Base-by-base conservation (phyloP, 2,888 invertebrate species). In the Diogma glabrata region DNA sequence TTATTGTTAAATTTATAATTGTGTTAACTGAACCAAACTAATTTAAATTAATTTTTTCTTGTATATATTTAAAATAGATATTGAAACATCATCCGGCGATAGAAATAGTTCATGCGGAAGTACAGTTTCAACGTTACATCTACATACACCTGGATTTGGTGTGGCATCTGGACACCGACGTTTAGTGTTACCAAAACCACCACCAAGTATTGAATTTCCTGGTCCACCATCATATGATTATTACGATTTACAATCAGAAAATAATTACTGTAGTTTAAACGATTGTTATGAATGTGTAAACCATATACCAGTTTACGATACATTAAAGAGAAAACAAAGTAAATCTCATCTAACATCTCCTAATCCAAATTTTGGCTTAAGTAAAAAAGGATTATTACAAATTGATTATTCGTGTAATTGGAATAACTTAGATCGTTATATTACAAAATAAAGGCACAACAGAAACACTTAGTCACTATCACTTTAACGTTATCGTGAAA, bases 371-470 rank as follows among this genome's bases (percentile, higher is more conserved):
- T 79, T 86, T 67, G 84, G 84, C 56, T 70, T 87, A 54, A 87
- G 84, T 61, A 80, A 81, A 60, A 85, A 86, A 62, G 87, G 87
- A 50, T 80, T 87, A 60, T 72, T 87, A 47, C 83, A 86, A 71
- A 87, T 87, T 58, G 87, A 87, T 65, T 87, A 87, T 62, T 84
- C 85, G 2, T 83, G 80, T 67, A 87, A 84, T 69, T 87, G 87
- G 87, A 83, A 83, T 66, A 84, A 84, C 52, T 72, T 87, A 55
- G 82, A 86, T 65, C 79, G 84, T 62, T 82, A 84, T 58, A 87
- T 87, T 60, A 74, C 76, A 54, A 74, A 75, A n/a, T n/a, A n/a
- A n/a, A n/a, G n/a, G n/a, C n/a, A n/a, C n/a, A n/a, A n/a, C n/a
- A n/a, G n/a, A n/a, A n/a, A n/a, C n/a, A n/a, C n/a, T n/a, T n/a